Evolutionary conservation across 2,797 vertebrate genomes (phyloP).

Genomic region (Cygnus olor): DNA sequence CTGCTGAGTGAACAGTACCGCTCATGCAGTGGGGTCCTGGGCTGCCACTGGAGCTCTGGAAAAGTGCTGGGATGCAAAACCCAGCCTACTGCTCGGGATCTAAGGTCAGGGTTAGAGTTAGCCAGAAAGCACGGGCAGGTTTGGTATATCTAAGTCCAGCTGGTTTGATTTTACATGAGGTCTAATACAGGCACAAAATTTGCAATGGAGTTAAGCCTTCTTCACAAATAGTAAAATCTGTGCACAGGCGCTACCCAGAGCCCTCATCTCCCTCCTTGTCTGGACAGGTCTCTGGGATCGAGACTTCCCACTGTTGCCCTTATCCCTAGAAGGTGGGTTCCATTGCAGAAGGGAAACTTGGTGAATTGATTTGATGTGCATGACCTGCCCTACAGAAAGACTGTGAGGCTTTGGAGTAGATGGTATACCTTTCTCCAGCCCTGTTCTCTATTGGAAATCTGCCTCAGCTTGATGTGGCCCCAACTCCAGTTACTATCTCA

Average conservation of each 20-base stretch:
- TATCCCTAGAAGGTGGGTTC: not conserved
- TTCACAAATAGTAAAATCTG: not conserved
- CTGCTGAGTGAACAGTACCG: not conserved
- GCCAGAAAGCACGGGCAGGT: not conserved
- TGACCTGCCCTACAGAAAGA: not conserved
- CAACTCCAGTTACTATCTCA: accelerated
- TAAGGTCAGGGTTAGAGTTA: not conserved
- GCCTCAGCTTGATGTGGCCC: not conserved
- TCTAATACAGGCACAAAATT: not conserved
- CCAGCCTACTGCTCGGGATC: not conserved
- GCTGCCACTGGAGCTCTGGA: not conserved
- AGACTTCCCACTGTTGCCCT: not conserved
- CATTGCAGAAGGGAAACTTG: not conserved
- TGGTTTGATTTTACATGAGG: not conserved
- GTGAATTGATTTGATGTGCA: not conserved
- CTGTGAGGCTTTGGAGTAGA: not conserved
- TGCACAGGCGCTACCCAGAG: not conserved
- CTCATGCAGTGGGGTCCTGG: accelerated
- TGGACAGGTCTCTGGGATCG: not conserved
- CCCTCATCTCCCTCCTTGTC: not conserved
- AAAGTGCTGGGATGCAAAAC: not conserved
- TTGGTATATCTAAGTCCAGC: not conserved
- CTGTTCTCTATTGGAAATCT: not conserved
- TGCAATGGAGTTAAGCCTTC: not conserved
- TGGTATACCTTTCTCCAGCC: not conserved